These are phyloP conservation scores for Philypnodon macrostomus DNA, from an alignment of 2,797 vertebrate species.

Conservation along the genomic window DNA sequence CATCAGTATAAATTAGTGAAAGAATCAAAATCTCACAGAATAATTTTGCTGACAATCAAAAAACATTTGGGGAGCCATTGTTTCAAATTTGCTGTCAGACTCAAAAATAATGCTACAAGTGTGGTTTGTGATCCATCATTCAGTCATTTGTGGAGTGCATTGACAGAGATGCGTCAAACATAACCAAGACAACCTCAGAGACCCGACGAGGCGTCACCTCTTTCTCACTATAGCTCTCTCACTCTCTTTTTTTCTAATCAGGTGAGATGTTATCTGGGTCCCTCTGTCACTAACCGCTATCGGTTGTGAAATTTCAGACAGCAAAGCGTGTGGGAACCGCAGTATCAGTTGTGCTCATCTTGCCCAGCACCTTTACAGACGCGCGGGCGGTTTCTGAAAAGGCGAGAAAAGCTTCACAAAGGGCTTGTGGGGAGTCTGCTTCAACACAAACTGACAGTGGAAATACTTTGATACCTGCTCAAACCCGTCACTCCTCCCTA, in stretches of 20 bases:
- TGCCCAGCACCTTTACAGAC: constrained; percentile 68
- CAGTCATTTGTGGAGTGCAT: constrained; percentile 55
- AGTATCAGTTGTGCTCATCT: constrained; percentile 74
- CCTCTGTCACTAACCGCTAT: constrained; percentile 73
- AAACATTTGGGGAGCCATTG: constrained; percentile 22
- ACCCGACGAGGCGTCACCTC: constrained; percentile 45
- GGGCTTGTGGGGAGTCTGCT: constrained; percentile 60
- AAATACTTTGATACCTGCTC: constrained; percentile 61
- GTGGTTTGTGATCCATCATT: constrained; percentile 50
- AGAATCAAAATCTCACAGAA: too few species aligned
- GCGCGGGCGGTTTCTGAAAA: constrained; percentile 67
- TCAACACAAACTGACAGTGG: constrained; percentile 74
- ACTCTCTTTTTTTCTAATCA: constrained; percentile 61
- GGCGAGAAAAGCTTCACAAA: constrained; percentile 72
- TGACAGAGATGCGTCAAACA: constrained; percentile 54
- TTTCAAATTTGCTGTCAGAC: constrained; percentile 38
- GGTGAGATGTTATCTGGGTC: constrained; percentile 73
- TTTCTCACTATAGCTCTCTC: constrained; percentile 37
- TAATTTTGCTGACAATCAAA: too few species aligned
- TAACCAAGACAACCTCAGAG: constrained; percentile 68
- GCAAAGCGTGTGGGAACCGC: constrained; percentile 73
- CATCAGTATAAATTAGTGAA: too few species aligned
- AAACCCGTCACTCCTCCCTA: constrained; percentile 36
- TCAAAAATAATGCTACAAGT: constrained; percentile 38
- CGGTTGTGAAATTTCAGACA: constrained; percentile 79